Evolutionary conservation across 2,888 invertebrate genomes (phyloP), one percentile per base, ranked within the genome.

Genomic region (Neocrepidodera transversa): DNA sequence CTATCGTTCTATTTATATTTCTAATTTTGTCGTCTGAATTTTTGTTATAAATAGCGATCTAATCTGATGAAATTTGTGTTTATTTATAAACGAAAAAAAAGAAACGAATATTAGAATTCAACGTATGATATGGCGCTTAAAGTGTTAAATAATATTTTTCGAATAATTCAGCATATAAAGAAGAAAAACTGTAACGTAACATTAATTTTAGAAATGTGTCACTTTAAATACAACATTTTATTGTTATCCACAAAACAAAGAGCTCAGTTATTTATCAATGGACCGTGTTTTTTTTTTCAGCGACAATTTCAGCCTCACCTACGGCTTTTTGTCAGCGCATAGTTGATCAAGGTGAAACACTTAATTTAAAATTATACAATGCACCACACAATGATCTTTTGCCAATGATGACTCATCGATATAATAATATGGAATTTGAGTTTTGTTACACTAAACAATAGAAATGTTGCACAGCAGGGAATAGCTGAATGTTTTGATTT

Each of bases 341-440:
- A 47, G 4, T 47, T 47, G 30, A 47, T 47, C 47, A 48, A 48
- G 48, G 48, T 48, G 35, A 48, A 48, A 13, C 18, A 35, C n/a
- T 48, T 48, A 18, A 35, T 48, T 48, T 11, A 20, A 35, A 35
- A 48, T 48, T 48, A 48, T 48, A 48, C 48, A 48, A 48, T 23
- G 13, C 43, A 43, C 11, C 42, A 42, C 11, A 42, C 26, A 43
- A 23, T 48, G 7, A 32, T 48, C 30, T 45, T 26, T 28, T 26
- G 2, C 14, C 16, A 17, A 28, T 47, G 30, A 3, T 32, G 32
- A 32, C 6, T 47, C 47, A 47, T 30, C 17, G 14, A 8, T 16
- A 47, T 18, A 18, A 45, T 16, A 13, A 45, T n/a, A n/a, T n/a
- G 17, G 42, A 8, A 28, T 28, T 28, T 8, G 28, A 28, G 28